Evolutionary conservation across 2,888 invertebrate species (phyloP).

Genomic region (Chorisops tibialis): DNA sequence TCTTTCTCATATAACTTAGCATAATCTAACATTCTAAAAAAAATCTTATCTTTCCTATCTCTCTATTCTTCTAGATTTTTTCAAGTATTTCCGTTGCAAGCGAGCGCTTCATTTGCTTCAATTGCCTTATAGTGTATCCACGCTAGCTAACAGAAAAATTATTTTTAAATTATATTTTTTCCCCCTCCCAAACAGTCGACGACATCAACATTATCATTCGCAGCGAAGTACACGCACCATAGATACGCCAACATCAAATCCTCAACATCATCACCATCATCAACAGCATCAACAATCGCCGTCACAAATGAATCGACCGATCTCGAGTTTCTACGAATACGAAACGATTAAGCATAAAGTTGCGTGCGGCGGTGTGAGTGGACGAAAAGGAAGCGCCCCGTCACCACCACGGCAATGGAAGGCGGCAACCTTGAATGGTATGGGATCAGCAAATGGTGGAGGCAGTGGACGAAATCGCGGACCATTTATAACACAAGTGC

Average conservation of each 20-base stretch:
- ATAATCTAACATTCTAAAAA: background rate
- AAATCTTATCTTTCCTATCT: slow-evolving; percentile 13
- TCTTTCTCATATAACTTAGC: too few species aligned
- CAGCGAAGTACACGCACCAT: slow-evolving; percentile 54
- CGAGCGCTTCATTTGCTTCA: slow-evolving; percentile 10
- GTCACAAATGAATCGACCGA: slow-evolving; percentile 60
- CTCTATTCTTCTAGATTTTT: slow-evolving; percentile 18
- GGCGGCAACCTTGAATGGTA: slow-evolving; percentile 45
- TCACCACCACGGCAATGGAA: slow-evolving; percentile 45
- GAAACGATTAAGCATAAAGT: slow-evolving; percentile 69
- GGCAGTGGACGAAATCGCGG: slow-evolving; percentile 54
- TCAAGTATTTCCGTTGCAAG: slow-evolving; percentile 21
- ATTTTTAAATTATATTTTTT: too few species aligned
- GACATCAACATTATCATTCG: slow-evolving; percentile 66
- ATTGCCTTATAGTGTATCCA: slow-evolving; percentile 2
- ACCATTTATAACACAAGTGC: slow-evolving; percentile 62
- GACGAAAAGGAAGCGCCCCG: slow-evolving; percentile 32
- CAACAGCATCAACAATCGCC: slow-evolving; percentile 53
- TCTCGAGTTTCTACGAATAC: slow-evolving; percentile 82
- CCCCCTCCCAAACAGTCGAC: slow-evolving; percentile 55
- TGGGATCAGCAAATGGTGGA: slow-evolving; percentile 36
- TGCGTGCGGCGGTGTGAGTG: slow-evolving; percentile 47
- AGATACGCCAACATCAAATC: slow-evolving; percentile 30
- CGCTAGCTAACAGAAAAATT: background rate
- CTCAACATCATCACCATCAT: slow-evolving; percentile 8